Evolutionary conservation across 1,140 invertebrate species (phyloP), one percentile per base, ranked within the genome.

Genomic region (Hylaeus anthracinus): DNA sequence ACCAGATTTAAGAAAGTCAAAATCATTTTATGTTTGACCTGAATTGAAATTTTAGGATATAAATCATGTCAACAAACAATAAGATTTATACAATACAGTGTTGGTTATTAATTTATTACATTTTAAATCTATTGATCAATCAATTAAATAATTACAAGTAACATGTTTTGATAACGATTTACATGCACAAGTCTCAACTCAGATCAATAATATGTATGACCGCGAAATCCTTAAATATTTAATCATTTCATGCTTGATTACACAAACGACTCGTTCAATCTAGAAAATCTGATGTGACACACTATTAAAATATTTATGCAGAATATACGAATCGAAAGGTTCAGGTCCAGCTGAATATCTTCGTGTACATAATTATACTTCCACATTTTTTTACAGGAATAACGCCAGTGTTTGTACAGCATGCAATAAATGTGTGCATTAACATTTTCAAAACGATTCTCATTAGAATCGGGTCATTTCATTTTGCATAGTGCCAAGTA

Each of bases 401-500:
- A 45, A 69, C 64, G 79, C 37, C 71, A 86, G 74, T 85, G 81
- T 85, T 61, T 86, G 83, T 82, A 85, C 78, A 86, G 84, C 84
- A 86, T 86, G 83, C 74, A 84, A 81, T 84, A 84, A 71, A 86
- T 87, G 80, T 87, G 74, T 78, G 73, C 82, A 78, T 86, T 84
- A 70, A 71, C 64, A 60, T 67, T 79, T 53, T 70, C 72, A 53
- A 85, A 87, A 87, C 79, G 82, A 61, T 86, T 87, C 86, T 88
- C 63, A 55, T 87, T 74, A 82, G 71, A 85, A 73, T 85, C 65
- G 72, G 14, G 45, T 53, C 81, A 85, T 55, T 67, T 83, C 83
- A 87, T 82, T 82, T 81, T 81, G 79, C 82, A 84, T 81, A 84
- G 58, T 55, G 84, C 84, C 71, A 72, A 72, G 79, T 86, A 71